Conservation (phyloP, 2,888 invertebrate species). For the Mactromeris polynyma region DNA sequence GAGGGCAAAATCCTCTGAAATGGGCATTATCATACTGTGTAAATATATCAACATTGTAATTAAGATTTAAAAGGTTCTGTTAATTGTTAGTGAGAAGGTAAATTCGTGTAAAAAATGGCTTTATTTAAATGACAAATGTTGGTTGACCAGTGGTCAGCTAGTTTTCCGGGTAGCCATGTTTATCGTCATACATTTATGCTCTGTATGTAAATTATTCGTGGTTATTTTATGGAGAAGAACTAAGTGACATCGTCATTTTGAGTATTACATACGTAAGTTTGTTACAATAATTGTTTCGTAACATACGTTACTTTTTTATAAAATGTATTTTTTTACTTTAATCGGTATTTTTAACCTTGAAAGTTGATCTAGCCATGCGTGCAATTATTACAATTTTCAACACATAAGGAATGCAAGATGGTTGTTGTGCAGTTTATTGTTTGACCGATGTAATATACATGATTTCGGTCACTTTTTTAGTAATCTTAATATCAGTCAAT, state of each 20-base stretch:
- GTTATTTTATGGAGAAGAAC: slow-evolving; percentile 33
- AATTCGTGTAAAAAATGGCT: background rate
- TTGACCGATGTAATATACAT: background rate
- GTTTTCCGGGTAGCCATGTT: slow-evolving; percentile 70
- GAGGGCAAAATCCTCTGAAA: slow-evolving; percentile 48
- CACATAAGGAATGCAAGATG: background rate
- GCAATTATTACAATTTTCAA: slow-evolving; percentile 5
- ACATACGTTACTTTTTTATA: background rate
- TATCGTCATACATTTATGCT: slow-evolving; percentile 24
- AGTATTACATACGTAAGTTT: background rate
- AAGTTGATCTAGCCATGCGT: slow-evolving; percentile 5
- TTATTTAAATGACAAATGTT: slow-evolving; percentile 3
- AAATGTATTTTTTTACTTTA: background rate
- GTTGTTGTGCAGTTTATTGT: background rate
- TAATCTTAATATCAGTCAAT: background rate
- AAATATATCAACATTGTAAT: slow-evolving; percentile 42
- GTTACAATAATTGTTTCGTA: background rate
- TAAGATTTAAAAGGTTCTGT: slow-evolving; percentile 10
- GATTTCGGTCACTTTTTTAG: background rate
- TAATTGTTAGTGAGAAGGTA: background rate
- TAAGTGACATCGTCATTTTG: background rate
- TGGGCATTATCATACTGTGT: slow-evolving; percentile 34
- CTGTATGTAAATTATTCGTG: slow-evolving; percentile 18
- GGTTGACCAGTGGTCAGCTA: slow-evolving; percentile 51
- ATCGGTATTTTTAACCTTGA: background rate